Conservation (phyloP, 1,140 invertebrate species). For the Drosophila nigromelanica region DNA sequence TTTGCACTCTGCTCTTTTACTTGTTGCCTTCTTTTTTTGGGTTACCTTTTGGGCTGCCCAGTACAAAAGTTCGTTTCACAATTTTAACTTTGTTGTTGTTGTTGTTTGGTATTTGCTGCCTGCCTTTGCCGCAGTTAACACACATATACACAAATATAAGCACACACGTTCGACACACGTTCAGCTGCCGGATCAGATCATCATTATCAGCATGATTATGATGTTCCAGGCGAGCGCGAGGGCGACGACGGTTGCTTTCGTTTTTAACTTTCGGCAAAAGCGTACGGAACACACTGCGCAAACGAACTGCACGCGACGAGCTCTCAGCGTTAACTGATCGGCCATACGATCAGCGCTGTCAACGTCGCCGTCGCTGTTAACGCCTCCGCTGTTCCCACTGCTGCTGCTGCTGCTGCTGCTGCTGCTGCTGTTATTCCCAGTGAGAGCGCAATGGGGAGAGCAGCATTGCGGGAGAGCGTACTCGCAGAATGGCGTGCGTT, state of each 20-base stretch:
- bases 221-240: constrained; percentile 56
- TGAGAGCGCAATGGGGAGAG: constrained; percentile 26
- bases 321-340: constrained; percentile 44
- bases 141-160: constrained; percentile 14
- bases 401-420: constrained; percentile 5
- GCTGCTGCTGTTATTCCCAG: constrained; percentile 47
- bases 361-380: constrained; percentile 9
- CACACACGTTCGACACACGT: constrained; percentile 41
- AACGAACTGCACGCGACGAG: constrained; percentile 46
- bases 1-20: constrained; percentile 49
- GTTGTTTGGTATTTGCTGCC: constrained; percentile 21
- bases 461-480: constrained; percentile 9
- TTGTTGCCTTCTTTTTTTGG: constrained; percentile 42
- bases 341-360: constrained; percentile 23
- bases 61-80: constrained; percentile 50
- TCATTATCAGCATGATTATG: constrained; percentile 51
- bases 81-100: constrained; percentile 41
- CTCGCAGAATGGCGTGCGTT: constrained; percentile 5
- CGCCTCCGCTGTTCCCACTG: neutral
- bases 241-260: constrained; percentile 36
- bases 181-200: constrained; percentile 61
- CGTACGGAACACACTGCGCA: constrained; percentile 1
- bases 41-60: constrained; percentile 40
- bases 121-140: constrained; percentile 59
- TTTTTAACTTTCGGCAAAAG: constrained; percentile 41